phyloP scores from a whole-genome alignment of 2,797 vertebrate species.

The Ispidina picta region DNA sequence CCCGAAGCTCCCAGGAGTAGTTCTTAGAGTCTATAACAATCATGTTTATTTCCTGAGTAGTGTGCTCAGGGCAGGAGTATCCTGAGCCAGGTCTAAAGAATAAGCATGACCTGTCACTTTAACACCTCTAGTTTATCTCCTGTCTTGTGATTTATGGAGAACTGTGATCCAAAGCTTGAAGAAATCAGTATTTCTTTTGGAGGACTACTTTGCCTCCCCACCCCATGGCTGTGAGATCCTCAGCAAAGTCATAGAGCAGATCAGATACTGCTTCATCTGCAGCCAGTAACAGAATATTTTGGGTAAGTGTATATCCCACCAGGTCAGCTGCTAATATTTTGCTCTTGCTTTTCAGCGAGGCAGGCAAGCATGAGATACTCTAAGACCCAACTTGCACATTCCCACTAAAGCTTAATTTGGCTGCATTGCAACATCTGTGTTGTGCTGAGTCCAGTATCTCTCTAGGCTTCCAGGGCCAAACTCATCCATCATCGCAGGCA shows the following conservation, averaged over 20 bases:
- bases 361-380: constrained; percentile 64
- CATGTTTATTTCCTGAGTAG: neutral
- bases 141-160: neutral
- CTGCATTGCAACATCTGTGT: constrained; percentile 70
- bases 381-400: constrained; percentile 64
- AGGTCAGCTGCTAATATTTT: constrained; percentile 71
- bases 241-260: constrained; percentile 40
- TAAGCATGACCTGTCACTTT: neutral
- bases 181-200: constrained; percentile 37
- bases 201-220: constrained; percentile 7
- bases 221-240: constrained; percentile 3
- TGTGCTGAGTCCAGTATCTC: constrained; percentile 74
- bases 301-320: constrained; percentile 49
- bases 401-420: constrained; percentile 72
- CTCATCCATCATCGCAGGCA: constrained; percentile 77
- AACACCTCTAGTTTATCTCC: neutral
- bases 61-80: no score
- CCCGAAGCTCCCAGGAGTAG: neutral
- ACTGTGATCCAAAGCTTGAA: neutral
- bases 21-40: neutral
- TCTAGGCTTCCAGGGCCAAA: constrained; percentile 49
- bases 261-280: constrained; percentile 50
- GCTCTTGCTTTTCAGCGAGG: constrained; percentile 59
- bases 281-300: constrained; percentile 66
- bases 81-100: neutral